Percentiles rank a stretch among this genome's conserved stretches.
Conservation (phyloP, 2,797 vertebrate genomes). For the Erpetoichthys calabaricus region DNA sequence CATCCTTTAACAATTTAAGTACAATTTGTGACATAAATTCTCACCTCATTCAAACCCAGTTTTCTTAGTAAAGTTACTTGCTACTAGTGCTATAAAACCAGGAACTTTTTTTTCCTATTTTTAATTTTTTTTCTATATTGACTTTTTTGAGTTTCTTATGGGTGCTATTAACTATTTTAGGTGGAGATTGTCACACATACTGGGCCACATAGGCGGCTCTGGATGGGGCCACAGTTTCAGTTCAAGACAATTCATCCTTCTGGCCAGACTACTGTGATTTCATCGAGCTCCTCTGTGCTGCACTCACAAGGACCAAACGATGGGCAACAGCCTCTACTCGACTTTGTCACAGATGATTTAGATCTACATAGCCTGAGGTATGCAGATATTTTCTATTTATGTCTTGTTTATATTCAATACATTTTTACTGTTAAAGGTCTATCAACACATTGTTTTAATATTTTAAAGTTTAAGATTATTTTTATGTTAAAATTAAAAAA, state of each 20-base stretch:
- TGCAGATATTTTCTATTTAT: constrained; percentile 2
- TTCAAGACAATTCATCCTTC: constrained; percentile 96
- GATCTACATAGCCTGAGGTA: constrained; percentile 93
- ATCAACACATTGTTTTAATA: too few species aligned
- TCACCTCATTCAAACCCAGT: too few species aligned
- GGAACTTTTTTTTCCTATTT: not conserved
- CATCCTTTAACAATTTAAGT: too few species aligned
- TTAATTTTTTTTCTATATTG: not conserved
- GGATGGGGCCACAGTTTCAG: constrained; percentile 98
- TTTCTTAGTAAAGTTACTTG: too few species aligned
- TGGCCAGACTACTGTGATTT: constrained; percentile 92
- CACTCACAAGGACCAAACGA: constrained; percentile 86
- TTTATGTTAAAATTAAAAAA: too few species aligned
- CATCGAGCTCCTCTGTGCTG: constrained; percentile 89
- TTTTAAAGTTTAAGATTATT: too few species aligned
- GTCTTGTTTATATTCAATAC: too few species aligned
- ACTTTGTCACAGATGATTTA: constrained; percentile 90
- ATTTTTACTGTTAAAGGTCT: too few species aligned
- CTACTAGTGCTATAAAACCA: too few species aligned
- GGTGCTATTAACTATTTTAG: constrained; percentile 33
- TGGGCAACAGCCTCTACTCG: constrained; percentile 80
- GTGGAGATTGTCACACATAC: constrained; percentile 97
- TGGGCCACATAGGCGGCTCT: constrained; percentile 82
- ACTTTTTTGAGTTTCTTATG: not conserved
- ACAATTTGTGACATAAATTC: too few species aligned